Evolutionary conservation across 2,113 vertebrate genomes (phyloP).

Genomic region (Brienomyrus longianalis): DNA sequence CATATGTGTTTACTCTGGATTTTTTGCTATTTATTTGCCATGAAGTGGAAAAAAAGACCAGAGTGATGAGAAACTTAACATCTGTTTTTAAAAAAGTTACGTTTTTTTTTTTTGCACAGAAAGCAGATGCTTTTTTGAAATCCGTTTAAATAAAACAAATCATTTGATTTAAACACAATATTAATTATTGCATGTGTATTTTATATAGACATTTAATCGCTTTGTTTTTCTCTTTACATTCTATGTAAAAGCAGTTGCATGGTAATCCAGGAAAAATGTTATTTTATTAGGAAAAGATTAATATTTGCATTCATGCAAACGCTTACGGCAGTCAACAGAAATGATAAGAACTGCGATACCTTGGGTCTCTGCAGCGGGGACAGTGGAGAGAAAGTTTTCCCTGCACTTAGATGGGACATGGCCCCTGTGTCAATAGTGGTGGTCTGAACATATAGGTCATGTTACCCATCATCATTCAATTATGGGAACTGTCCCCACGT

Average conservation of each 20-base stretch:
- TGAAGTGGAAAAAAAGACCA: not conserved
- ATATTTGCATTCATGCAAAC: not conserved
- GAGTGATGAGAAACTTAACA: not conserved
- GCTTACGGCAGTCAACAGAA: not conserved
- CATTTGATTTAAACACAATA: not conserved
- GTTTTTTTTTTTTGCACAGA: not conserved
- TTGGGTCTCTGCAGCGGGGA: not conserved
- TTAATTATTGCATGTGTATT: not conserved
- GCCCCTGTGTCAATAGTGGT: conserved; percentile 23
- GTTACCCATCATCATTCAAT: conserved; percentile 35
- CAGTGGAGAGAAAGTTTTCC: conserved; percentile 5
- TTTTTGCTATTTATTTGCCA: not conserved
- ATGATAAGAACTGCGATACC: not conserved
- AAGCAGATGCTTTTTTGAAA: not conserved
- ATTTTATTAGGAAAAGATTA: not conserved
- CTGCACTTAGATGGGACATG: conserved; percentile 11
- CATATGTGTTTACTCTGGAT: not conserved
- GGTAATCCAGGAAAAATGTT: not conserved
- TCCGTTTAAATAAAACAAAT: not conserved
- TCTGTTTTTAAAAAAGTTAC: not conserved
- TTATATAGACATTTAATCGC: not conserved
- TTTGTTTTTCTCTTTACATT: not conserved
- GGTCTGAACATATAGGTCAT: conserved; percentile 35
- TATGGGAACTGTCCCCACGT: conserved; percentile 11
- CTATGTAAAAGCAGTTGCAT: not conserved